phyloP scores from a whole-genome alignment of 2,797 vertebrate genomes.

The Hemibagrus guttatus region DNA sequence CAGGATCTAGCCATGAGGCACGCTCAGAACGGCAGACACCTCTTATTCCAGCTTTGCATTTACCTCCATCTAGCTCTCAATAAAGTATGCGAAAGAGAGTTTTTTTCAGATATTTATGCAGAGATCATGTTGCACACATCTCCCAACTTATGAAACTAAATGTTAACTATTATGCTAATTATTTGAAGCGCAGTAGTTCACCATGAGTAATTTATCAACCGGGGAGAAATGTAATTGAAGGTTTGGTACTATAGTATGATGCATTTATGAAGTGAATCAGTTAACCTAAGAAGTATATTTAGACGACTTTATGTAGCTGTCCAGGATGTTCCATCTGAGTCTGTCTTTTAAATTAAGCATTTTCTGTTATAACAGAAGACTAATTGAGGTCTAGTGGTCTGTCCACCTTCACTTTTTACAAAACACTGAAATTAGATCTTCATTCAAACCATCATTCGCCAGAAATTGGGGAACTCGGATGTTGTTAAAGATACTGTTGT shows the following conservation, averaged over 20 bases:
- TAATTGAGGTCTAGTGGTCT: slow-evolving; percentile 1
- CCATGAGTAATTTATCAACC: slow-evolving; percentile 10
- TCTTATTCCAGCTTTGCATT: slow-evolving; percentile 55
- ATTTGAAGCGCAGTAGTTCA: slow-evolving; percentile 12
- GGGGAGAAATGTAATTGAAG: slow-evolving; percentile 19
- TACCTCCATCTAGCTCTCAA: slow-evolving; percentile 34
- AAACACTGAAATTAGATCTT: neutral
- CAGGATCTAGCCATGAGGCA: slow-evolving; percentile 79
- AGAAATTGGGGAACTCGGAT: neutral
- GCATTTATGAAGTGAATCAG: slow-evolving; percentile 39
- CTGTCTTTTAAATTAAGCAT: neutral
- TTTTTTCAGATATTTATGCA: slow-evolving; percentile 14
- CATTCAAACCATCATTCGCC: too few relatives aligned
- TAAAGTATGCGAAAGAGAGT: slow-evolving; percentile 22
- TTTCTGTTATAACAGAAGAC: neutral
- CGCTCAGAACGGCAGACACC: slow-evolving; percentile 55
- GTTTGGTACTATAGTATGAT: slow-evolving; percentile 29
- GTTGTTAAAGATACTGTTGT: neutral
- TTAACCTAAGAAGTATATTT: slow-evolving; percentile 33
- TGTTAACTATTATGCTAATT: neutral
- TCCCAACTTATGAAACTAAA: slow-evolving; percentile 31
- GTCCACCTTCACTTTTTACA: neutral
- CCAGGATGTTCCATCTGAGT: neutral
- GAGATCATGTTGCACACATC: slow-evolving; percentile 29
- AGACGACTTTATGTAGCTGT: slow-evolving; percentile 11